Base-by-base conservation (phyloP, 92 coral and sea anemone genomes). In the Epizoanthus scotinus region DNA sequence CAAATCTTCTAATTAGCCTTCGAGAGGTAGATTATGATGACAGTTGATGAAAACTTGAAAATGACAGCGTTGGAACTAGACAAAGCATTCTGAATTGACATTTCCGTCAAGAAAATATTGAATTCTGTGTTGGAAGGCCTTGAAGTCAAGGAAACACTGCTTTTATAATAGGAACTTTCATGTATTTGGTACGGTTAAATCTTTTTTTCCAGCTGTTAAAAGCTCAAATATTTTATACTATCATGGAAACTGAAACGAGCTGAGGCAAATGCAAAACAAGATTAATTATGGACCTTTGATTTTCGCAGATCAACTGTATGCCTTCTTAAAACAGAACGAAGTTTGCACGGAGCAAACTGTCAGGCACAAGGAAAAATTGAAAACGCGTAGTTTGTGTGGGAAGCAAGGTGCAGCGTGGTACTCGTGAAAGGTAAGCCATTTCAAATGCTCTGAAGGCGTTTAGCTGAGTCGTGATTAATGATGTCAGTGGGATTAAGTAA, bases 61-160 rank as follows among this genome's bases (percentile, higher is more conserved):
- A 59, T 25, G 10, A 75, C 67, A 75, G 61, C 31, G 29, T 21
- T 38, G 25, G 15, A 5, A 2, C 19, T 18, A 13, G 50, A 59
- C 81, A 75, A 60, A 75, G 69, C 67, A 58, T 75, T 58, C 81
- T 22, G 42, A 59, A 67, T 19, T 15, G 59, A 73, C 47, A 36
- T 13, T 55, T 73, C 64, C 20, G 64, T 73, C 54, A 60, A 57
- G 69, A 21, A 67, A 54, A 75, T 73, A 57, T 75, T 59, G 81
- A 75, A 75, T 60, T 75, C 56, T 28, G 63, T 67, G 26, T 36
- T 59, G 68, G 67, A 19, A 60, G 20, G 31, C 21, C 63, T 20
- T 63, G 67, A 59, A 75, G 81, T 75, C 81, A 75, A 75, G 81
- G 81, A 75, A 59, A 75, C 81, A 27, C 31, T 22, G 24, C 24